phyloP scores from a whole-genome alignment of 2,113 vertebrate species.

The Entosphenus tridentatus region DNA sequence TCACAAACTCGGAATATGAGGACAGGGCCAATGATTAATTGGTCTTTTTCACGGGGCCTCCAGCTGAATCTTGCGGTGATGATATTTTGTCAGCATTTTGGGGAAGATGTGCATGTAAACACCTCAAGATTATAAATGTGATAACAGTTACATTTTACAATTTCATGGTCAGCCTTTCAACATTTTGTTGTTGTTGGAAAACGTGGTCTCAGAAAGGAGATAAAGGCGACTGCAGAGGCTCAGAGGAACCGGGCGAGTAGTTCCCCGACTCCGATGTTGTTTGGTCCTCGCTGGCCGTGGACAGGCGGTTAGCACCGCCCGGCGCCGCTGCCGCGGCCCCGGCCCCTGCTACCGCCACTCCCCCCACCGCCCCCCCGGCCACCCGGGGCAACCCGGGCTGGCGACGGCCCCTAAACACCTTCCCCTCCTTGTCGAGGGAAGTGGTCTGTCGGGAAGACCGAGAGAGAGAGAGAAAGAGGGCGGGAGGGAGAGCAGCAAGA shows the following conservation, averaged over 20 bases:
- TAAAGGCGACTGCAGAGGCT: constrained; percentile 1
- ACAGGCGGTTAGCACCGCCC: not conserved
- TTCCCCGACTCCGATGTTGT: constrained; percentile 4
- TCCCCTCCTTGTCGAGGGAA: constrained; percentile 1
- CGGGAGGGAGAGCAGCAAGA: not conserved
- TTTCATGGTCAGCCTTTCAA: too few species aligned
- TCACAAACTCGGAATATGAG: too few species aligned
- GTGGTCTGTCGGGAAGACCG: not conserved
- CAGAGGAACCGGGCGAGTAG: constrained; percentile 5
- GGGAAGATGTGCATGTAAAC: too few species aligned
- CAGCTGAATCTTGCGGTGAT: too few species aligned
- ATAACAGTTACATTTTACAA: too few species aligned
- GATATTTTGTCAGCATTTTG: too few species aligned
- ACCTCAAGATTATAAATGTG: too few species aligned
- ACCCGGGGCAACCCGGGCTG: not conserved
- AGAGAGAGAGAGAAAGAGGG: not conserved
- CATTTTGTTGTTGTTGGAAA: too few species aligned
- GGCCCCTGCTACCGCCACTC: too few species aligned
- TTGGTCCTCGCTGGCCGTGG: constrained; percentile 3
- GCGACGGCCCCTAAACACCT: not conserved
- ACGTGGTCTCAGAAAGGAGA: not conserved
- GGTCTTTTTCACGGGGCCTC: too few species aligned
- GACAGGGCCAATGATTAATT: too few species aligned
- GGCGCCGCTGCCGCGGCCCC: not conserved
- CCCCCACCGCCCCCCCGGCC: too few species aligned